Conservation (phyloP, 1,140 invertebrate genomes). For the Choristoneura fumiferana region DNA sequence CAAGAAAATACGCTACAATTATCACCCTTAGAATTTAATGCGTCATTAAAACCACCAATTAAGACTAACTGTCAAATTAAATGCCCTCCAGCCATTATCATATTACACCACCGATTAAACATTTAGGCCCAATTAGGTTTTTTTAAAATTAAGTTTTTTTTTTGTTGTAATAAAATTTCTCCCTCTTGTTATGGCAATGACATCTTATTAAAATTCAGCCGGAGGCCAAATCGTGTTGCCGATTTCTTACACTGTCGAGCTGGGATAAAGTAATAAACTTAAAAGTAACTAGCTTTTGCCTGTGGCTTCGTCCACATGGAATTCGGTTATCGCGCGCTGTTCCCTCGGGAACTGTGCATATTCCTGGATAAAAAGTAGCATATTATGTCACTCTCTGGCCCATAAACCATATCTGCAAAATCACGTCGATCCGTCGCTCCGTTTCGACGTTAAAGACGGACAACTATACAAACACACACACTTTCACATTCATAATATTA, state of each 20-base stretch:
- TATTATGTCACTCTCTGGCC: too few species aligned
- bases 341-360: too few species aligned
- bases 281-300: too few species aligned
- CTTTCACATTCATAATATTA: too few species aligned
- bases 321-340: too few species aligned
- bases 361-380: too few species aligned
- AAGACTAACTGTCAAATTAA: conserved; percentile 8
- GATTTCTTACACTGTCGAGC: conserved; percentile 43
- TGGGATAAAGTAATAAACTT: conserved; percentile 23
- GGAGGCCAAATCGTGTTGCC: conserved; percentile 53
- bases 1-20: background rate
- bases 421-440: too few species aligned
- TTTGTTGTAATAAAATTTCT: conserved; percentile 53
- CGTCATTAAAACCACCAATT: conserved; percentile 15
- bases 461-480: too few species aligned
- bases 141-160: conserved; percentile 49
- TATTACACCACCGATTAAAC: background rate
- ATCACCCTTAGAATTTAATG: background rate
- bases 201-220: conserved; percentile 76
- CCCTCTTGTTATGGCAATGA: conserved; percentile 64
- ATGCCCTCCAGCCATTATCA: background rate
- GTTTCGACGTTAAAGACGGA: too few species aligned
- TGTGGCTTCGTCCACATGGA: too few species aligned
- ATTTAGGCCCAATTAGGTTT: too few species aligned
- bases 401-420: too few species aligned